These are phyloP conservation scores for Chrysochloris asiatica DNA, from an alignment of 2,113 vertebrate genomes.

Conservation along the genomic window DNA sequence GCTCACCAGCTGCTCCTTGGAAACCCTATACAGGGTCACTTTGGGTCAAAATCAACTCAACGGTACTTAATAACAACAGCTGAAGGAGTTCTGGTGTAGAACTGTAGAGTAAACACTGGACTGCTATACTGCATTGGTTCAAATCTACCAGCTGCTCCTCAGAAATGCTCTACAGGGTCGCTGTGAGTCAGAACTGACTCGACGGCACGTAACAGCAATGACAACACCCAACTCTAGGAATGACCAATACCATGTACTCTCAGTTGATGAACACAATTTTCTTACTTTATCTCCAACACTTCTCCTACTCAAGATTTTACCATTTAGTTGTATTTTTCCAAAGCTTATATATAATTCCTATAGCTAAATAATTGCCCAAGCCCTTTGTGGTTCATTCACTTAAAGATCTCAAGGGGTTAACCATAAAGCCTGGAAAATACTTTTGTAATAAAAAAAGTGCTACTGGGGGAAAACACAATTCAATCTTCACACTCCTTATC, in stretches of 20 bases:
- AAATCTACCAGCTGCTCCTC: not conserved
- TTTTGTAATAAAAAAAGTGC: conserved; percentile 57
- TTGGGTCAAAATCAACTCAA: no score
- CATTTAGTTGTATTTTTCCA: not conserved
- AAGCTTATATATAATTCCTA: not conserved
- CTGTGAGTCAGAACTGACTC: no score
- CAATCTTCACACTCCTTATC: not conserved
- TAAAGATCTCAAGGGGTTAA: conserved; percentile 58
- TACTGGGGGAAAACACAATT: conserved; percentile 46
- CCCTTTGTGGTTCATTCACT: not conserved
- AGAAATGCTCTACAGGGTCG: no score
- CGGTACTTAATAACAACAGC: no score
- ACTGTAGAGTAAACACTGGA: no score
- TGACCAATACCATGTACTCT: not conserved
- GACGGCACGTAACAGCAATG: no score
- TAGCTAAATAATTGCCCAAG: not conserved
- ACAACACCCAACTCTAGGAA: no score
- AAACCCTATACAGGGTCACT: no score
- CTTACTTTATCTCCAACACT: not conserved
- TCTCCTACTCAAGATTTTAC: not conserved
- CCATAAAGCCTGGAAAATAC: conserved; percentile 15
- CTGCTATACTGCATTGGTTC: no score
- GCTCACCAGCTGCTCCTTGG: no score
- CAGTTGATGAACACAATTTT: not conserved
- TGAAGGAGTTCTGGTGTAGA: not conserved